These are phyloP conservation scores for Catharus ustulatus DNA, from an alignment of 2,797 vertebrate genomes.

Conservation along the genomic window DNA sequence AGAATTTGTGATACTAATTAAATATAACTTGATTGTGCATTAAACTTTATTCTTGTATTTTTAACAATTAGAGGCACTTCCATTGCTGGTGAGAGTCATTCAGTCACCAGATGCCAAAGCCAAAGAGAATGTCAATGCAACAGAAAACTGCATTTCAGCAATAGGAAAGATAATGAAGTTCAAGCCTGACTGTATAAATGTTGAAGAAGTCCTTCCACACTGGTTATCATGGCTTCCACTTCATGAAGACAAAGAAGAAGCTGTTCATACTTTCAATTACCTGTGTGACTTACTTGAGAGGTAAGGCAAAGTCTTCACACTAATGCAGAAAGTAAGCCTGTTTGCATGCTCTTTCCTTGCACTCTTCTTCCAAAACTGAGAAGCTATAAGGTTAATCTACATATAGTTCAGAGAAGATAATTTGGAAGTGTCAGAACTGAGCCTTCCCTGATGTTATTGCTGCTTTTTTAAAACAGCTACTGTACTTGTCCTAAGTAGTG, in stretches of 20 bases:
- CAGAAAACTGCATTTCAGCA: constrained; percentile 98
- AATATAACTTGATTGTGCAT: neutral
- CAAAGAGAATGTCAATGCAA: constrained; percentile 98
- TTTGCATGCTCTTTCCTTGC: neutral
- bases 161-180: constrained; percentile 97
- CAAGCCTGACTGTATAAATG: constrained; percentile 91
- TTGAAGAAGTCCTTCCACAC: constrained; percentile 92
- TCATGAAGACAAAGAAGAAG: constrained; percentile 99
- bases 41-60: constrained; percentile 4
- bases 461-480: neutral
- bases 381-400: neutral
- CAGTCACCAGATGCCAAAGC: constrained; percentile 90
- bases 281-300: constrained; percentile 97
- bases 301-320: constrained; percentile 64
- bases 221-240: constrained; percentile 98
- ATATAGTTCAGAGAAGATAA: neutral
- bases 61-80: constrained; percentile 85
- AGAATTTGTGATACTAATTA: neutral
- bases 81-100: constrained; percentile 92
- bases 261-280: constrained; percentile 94
- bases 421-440: neutral
- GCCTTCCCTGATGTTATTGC: neutral
- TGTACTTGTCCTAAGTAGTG: neutral
- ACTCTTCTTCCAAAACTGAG: neutral
- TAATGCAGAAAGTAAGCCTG: neutral